Percentiles rank a stretch among this genome's conserved stretches.
These are phyloP conservation scores for Girardinichthys multiradiatus DNA, from an alignment of 2,113 vertebrate species.

Conservation along the genomic window DNA sequence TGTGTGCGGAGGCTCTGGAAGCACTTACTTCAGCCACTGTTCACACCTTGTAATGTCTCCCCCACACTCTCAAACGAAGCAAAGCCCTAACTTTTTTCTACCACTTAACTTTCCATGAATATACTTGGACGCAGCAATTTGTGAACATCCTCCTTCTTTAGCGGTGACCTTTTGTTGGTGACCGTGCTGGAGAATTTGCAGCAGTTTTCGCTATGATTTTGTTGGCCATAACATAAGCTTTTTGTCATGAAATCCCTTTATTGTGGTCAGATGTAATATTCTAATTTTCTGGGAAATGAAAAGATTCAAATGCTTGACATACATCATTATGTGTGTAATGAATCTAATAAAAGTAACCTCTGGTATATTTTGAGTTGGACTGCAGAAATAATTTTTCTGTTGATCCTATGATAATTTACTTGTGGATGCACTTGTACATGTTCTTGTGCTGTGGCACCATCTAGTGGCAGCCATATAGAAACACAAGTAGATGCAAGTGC, in stretches of 20 bases:
- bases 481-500: not conserved
- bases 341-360: not conserved
- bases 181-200: not conserved
- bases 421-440: not conserved
- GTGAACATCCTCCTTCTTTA: not conserved
- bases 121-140: not conserved
- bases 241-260: not conserved
- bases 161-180: not conserved
- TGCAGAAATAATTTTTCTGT: not conserved
- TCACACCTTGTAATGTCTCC: too few species aligned
- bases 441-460: conserved; percentile 4
- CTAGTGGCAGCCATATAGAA: conserved; percentile 28
- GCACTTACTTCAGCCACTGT: too few species aligned
- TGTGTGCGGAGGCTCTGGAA: too few species aligned
- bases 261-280: too few species aligned
- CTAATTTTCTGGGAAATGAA: too few species aligned
- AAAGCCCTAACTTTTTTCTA: not conserved
- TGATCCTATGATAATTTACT: not conserved
- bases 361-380: not conserved
- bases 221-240: not conserved
- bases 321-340: too few species aligned
- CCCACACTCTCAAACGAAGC: not conserved
- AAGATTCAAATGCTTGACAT: not conserved
- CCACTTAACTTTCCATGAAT: not conserved
- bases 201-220: not conserved